phyloP scores from a whole-genome alignment of 2,888 invertebrate genomes.

The Apodemia hepburni region DNA sequence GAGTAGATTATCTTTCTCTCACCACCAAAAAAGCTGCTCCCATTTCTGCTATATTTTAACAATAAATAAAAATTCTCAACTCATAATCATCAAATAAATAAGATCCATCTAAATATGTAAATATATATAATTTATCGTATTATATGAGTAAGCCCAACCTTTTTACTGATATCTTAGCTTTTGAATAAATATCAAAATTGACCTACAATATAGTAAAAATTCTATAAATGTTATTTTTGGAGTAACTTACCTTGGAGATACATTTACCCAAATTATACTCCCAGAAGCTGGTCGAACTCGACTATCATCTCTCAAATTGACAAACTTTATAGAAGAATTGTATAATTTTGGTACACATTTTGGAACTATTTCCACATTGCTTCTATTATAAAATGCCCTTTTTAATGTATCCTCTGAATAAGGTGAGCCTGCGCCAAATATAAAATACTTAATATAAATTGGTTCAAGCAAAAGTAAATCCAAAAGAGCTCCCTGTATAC shows the following conservation, averaged over 20 bases:
- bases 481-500: slow-evolving; percentile 91
- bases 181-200: too few relatives aligned
- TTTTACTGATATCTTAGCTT: too few relatives aligned
- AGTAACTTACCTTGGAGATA: slow-evolving; percentile 44
- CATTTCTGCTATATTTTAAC: too few relatives aligned
- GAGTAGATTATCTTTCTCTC: too few relatives aligned
- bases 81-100: too few relatives aligned
- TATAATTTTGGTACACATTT: slow-evolving; percentile 43
- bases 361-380: slow-evolving; percentile 28
- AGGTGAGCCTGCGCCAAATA: slow-evolving; percentile 84
- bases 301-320: slow-evolving; percentile 38
- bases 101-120: too few relatives aligned
- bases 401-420: slow-evolving; percentile 81
- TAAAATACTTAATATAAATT: slow-evolving; percentile 85
- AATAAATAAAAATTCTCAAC: too few relatives aligned
- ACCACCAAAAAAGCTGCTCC: too few relatives aligned
- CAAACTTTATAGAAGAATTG: slow-evolving; percentile 46
- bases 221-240: too few relatives aligned
- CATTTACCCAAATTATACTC: slow-evolving; percentile 60
- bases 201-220: too few relatives aligned
- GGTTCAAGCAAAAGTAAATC: slow-evolving; percentile 83
- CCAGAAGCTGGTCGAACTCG: slow-evolving; percentile 49
- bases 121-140: too few relatives aligned
- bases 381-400: slow-evolving; percentile 71
- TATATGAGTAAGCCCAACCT: too few relatives aligned